Base-by-base conservation (phyloP, 1,140 invertebrate species). In the Luehdorfia chinensis region DNA sequence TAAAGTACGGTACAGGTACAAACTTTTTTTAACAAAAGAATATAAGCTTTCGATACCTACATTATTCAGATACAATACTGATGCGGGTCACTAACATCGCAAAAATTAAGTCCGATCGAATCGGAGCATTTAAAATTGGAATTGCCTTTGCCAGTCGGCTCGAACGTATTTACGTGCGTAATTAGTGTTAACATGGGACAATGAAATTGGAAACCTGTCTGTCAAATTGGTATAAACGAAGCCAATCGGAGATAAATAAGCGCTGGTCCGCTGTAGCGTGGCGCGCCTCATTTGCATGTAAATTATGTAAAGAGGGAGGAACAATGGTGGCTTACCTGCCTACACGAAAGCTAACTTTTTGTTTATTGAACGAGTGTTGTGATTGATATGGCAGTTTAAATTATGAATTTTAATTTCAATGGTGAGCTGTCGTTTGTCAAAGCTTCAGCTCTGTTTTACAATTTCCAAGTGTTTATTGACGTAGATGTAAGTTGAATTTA, bases 221-320 rank as follows among this genome's bases (percentile, higher is more conserved):
- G 69, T 73, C 68, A 75, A 78, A 73, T 65, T 66, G 74, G 66
- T 71, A 78, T 81, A 73, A 79, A 80, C 67, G 66, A 59, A 75
- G 66, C 73, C 71, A 84, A 83, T 84, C 73, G 76, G 73, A 84
- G 72, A 84, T 84, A 84, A 79, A 77, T 73, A 81, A 81, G 74
- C 59, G 64, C 59, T 50, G 60, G 72, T 75, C 68, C 62, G 66
- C 64, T 64, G 55, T 55, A 65, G 60, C 63, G 63, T 59, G 59
- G 66, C 66, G 51, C 60, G 62, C 72, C 75, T 75, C 73, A 83
- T 84, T 81, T 80, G 66, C 80, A 84, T 83, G 71, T 65, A 75
- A 72, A 79, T 75, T 62, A 58, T 44, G 58, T 41, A 48, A 53
- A 64, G 47, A 32, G 55, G n/a, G n/a, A 54, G 19, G 57, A 25